Conservation (phyloP, 2,113 vertebrate genomes). For the Alethe diademata region DNA sequence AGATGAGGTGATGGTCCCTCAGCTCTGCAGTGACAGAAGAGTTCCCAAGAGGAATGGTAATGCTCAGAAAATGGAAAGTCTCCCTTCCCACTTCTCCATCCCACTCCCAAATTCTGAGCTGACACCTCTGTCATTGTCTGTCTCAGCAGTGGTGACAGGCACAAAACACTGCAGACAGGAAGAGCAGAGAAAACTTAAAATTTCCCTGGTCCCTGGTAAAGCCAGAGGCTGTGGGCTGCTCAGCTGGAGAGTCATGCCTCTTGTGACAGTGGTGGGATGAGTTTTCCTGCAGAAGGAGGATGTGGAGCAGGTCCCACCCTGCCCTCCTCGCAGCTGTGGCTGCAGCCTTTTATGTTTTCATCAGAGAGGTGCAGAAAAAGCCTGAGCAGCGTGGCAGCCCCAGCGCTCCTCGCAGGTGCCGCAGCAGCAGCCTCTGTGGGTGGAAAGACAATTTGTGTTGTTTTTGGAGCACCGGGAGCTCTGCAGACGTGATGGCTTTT, state of each 20-base stretch:
- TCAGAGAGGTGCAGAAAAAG: not conserved
- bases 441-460: not conserved
- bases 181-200: not conserved
- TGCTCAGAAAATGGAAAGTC: not conserved
- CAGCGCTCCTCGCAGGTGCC: rapidly evolving
- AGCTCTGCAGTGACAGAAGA: not conserved
- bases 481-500: not conserved
- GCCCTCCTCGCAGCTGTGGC: not conserved
- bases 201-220: not conserved
- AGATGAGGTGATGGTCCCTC: not conserved
- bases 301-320: not conserved
- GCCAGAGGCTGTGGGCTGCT: not conserved
- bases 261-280: not conserved
- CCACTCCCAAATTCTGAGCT: not conserved
- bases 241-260: not conserved
- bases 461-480: not conserved
- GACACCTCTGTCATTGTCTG: not conserved
- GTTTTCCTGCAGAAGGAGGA: not conserved
- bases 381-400: not conserved
- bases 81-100: not conserved
- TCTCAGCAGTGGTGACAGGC: not conserved
- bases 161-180: not conserved
- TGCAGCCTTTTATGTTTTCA: not conserved
- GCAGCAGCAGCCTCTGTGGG: not conserved
- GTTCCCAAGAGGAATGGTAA: not conserved